Conservation (phyloP, 2,888 invertebrate genomes). For the Strigamia maritima region DNA sequence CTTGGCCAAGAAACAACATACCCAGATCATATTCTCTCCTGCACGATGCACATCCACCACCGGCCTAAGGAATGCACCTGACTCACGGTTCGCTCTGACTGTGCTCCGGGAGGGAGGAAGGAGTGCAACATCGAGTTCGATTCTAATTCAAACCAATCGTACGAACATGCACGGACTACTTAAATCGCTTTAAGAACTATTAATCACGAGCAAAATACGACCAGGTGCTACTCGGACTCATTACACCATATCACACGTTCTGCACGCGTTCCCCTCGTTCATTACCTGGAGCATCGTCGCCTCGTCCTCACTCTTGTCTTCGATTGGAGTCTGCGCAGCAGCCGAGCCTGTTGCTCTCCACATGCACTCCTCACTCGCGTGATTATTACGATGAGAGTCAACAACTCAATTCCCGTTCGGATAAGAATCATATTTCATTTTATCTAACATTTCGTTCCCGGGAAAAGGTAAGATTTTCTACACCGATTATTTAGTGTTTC, state of each 20-base stretch:
- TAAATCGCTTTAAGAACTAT: not conserved
- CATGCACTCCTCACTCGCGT: conserved; percentile 31
- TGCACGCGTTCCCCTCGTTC: conserved; percentile 32
- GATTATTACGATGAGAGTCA: conserved; percentile 32
- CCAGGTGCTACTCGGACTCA: conserved; percentile 21
- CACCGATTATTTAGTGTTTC: not conserved
- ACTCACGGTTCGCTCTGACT: conserved; percentile 31
- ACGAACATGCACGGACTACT: not conserved
- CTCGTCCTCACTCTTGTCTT: conserved; percentile 26
- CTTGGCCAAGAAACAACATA: conserved; percentile 28
- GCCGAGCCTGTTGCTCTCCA: conserved; percentile 34
- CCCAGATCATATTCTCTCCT: conserved; percentile 22
- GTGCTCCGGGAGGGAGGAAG: conserved; percentile 5
- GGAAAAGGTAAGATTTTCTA: not conserved
- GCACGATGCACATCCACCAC: conserved; percentile 20
- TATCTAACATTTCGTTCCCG: not conserved
- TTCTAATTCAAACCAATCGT: not conserved
- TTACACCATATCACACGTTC: conserved; percentile 18
- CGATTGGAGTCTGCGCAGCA: conserved; percentile 34
- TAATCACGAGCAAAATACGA: conserved; percentile 13
- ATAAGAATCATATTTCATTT: not conserved
- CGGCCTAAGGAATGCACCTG: conserved; percentile 25
- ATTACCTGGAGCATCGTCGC: conserved; percentile 32
- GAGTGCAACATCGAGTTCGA: not conserved
- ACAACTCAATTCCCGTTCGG: conserved; percentile 24